A percentile compares a stretch with the other conserved stretches of the same genome.
Conservation (phyloP, 2,113 vertebrate genomes). For the Carassius gibelio region DNA sequence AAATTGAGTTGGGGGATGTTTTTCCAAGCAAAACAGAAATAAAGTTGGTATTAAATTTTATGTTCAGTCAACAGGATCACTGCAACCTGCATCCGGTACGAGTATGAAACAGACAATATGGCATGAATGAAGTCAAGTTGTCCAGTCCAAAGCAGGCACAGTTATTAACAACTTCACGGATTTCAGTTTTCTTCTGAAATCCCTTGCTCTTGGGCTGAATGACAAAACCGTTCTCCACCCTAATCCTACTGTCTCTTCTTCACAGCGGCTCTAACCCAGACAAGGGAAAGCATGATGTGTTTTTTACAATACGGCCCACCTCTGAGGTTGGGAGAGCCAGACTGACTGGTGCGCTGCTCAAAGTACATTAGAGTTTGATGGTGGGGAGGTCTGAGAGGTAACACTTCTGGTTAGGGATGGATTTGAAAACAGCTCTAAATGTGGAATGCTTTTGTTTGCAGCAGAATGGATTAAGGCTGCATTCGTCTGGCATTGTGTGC, state of each 20-base stretch:
- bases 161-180: conserved; percentile 68
- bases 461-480: conserved; percentile 42
- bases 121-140: neutral
- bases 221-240: conserved; percentile 33
- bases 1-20: conserved; percentile 5
- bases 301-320: neutral
- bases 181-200: conserved; percentile 66
- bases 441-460: conserved; percentile 25
- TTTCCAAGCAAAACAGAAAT: neutral
- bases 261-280: neutral
- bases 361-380: neutral
- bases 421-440: neutral
- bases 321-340: neutral
- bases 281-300: too few species aligned
- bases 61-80: neutral
- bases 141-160: conserved; percentile 10
- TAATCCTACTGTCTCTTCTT: conserved; percentile 21
- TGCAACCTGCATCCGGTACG: neutral
- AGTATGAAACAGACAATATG: neutral
- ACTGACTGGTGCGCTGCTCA: conserved; percentile 4
- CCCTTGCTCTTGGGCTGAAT: conserved; percentile 57
- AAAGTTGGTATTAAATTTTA: neutral
- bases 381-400: neutral
- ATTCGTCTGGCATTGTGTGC: conserved; percentile 48
- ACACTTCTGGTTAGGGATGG: neutral